Evolutionary conservation across 2,888 invertebrate genomes (phyloP).

Genomic region (Hanleya hanleyi): DNA sequence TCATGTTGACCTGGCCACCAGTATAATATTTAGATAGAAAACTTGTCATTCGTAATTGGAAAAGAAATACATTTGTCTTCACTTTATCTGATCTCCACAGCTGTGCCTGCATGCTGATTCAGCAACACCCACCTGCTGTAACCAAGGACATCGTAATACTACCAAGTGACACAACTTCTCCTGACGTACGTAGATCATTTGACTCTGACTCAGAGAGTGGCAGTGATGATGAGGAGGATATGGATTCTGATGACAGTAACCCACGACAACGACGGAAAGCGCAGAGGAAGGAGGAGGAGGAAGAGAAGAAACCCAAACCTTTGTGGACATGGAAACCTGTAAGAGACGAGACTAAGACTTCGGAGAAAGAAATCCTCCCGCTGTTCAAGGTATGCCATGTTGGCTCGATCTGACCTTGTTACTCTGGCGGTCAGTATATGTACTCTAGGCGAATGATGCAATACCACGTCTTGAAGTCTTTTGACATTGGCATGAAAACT

Average conservation of each 20-base stretch:
- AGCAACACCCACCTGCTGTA: slow-evolving; percentile 14
- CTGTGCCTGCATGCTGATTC: slow-evolving; percentile 37
- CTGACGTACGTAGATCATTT: too few species aligned
- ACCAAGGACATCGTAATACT: neutral
- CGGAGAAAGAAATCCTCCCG: slow-evolving; percentile 3
- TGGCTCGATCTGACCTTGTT: neutral
- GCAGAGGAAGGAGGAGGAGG: neutral
- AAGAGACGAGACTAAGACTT: neutral
- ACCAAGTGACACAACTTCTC: too few species aligned
- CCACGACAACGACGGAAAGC: neutral
- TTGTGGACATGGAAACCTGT: slow-evolving; percentile 28
- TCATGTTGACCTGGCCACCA: too few species aligned
- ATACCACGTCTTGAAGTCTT: too few species aligned
- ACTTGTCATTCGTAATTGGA: too few species aligned
- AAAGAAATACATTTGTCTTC: too few species aligned
- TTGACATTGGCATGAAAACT: too few species aligned
- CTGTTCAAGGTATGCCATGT: slow-evolving; percentile 24
- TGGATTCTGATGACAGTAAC: neutral
- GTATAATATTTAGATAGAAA: too few species aligned
- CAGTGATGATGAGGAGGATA: slow-evolving; percentile 3
- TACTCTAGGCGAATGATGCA: too few species aligned
- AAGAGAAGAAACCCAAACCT: neutral
- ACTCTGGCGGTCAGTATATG: neutral
- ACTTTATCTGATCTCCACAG: slow-evolving; percentile 15
- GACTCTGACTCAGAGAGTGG: neutral